Percentiles rank a stretch among this genome's conserved stretches.
phyloP scores from a whole-genome alignment of 2,888 invertebrate genomes.

The Platycnemis pennipes region DNA sequence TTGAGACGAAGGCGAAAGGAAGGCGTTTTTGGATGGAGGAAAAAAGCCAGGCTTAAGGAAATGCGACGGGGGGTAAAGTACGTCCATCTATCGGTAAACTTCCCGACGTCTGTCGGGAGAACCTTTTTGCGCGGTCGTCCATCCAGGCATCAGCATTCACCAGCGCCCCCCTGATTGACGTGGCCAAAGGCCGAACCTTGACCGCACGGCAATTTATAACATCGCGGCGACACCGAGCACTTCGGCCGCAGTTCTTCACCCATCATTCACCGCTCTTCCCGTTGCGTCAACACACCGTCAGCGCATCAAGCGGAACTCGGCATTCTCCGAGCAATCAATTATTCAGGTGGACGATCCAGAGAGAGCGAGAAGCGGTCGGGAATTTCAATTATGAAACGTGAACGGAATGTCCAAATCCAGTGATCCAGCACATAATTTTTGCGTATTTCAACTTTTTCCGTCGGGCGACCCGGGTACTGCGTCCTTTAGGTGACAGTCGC shows the following conservation, averaged over 20 bases:
- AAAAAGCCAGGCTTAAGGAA: neutral
- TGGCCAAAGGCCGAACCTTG: conserved; percentile 13
- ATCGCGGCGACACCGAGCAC: conserved; percentile 39
- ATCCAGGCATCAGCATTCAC: neutral
- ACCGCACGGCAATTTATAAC: conserved; percentile 39
- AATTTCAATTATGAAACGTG: conserved; percentile 40
- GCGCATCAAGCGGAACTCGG: neutral
- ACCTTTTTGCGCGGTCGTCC: neutral
- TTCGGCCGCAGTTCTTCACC: conserved; percentile 23
- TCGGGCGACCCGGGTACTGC: neutral
- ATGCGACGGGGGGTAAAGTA: neutral
- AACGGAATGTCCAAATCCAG: conserved; percentile 18
- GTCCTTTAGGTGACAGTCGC: too few relatives aligned
- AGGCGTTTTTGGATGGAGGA: neutral
- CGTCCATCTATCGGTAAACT: neutral
- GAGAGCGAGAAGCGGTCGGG: neutral
- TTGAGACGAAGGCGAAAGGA: neutral
- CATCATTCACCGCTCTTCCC: conserved; percentile 24
- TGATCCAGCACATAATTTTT: neutral
- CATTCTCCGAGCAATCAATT: conserved; percentile 25
- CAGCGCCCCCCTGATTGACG: conserved; percentile 14
- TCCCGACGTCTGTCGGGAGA: neutral
- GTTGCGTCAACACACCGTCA: neutral
- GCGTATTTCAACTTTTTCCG: neutral
- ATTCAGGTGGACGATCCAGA: conserved; percentile 10